Conservation (phyloP, 2,797 vertebrate genomes). For the Karalla daura region DNA sequence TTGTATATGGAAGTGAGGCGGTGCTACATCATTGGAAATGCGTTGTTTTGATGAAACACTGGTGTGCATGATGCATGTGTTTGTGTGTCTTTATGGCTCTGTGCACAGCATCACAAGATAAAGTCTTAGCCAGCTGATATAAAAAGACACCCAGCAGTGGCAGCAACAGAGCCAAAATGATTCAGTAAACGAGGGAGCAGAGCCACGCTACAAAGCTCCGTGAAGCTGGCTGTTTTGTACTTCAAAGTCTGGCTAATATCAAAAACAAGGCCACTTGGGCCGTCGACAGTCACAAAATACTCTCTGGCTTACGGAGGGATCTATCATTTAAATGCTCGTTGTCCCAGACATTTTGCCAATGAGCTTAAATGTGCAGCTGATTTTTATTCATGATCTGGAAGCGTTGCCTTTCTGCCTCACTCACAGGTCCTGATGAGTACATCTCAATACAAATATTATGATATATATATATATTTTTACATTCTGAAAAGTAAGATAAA, state of each 20-base stretch:
- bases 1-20: no score
- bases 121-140: conserved; percentile 30
- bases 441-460: no score
- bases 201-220: conserved; percentile 28
- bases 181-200: conserved; percentile 39
- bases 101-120: conserved; percentile 39
- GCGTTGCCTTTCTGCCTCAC: no score
- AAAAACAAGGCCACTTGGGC: conserved; percentile 33
- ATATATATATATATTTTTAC: no score
- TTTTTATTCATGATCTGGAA: background rate
- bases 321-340: conserved; percentile 19
- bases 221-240: conserved; percentile 47
- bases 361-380: background rate
- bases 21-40: no score
- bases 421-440: no score
- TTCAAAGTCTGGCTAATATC: conserved; percentile 47
- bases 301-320: background rate
- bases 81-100: conserved; percentile 27
- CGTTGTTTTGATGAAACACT: no score
- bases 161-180: conserved; percentile 34
- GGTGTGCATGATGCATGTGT: background rate
- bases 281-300: conserved; percentile 25
- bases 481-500: no score
- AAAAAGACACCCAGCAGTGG: conserved; percentile 41
- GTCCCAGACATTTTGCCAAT: background rate